phyloP scores from a whole-genome alignment of 2,113 vertebrate genomes.

The Pithys albifrons region DNA sequence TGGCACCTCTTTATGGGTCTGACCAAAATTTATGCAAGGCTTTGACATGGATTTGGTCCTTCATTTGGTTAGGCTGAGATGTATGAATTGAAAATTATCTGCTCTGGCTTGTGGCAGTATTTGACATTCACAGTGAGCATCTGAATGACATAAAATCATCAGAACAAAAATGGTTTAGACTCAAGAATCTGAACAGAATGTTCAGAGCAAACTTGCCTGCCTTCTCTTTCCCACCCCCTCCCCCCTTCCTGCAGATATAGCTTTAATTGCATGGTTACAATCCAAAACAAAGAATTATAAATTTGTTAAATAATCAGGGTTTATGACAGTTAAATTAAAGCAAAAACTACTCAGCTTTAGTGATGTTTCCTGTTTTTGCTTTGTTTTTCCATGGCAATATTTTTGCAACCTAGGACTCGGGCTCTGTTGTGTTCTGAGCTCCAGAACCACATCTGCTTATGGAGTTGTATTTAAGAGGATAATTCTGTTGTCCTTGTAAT shows the following conservation, averaged over 20 bases:
- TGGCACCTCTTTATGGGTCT: not conserved
- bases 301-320: not conserved
- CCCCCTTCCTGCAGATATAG: not conserved
- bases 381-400: not conserved
- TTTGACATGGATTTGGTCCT: not conserved
- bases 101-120: not conserved
- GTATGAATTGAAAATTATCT: not conserved
- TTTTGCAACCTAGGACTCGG: not conserved
- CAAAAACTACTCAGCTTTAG: not conserved
- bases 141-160: not conserved
- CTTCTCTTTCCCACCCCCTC: not conserved
- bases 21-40: accelerated
- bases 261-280: not conserved
- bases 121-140: not conserved
- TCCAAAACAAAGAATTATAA: not conserved
- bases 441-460: not conserved
- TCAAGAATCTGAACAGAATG: not conserved
- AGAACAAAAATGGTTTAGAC: not conserved
- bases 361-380: not conserved
- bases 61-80: not conserved
- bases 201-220: not conserved
- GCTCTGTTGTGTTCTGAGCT: not conserved
- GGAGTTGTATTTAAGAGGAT: not conserved
- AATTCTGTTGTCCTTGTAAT: not conserved
- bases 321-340: not conserved